Percentiles rank a stretch among this genome's conserved stretches.
Conservation (phyloP, 2,888 invertebrate species). For the Dendrolimus pini region DNA sequence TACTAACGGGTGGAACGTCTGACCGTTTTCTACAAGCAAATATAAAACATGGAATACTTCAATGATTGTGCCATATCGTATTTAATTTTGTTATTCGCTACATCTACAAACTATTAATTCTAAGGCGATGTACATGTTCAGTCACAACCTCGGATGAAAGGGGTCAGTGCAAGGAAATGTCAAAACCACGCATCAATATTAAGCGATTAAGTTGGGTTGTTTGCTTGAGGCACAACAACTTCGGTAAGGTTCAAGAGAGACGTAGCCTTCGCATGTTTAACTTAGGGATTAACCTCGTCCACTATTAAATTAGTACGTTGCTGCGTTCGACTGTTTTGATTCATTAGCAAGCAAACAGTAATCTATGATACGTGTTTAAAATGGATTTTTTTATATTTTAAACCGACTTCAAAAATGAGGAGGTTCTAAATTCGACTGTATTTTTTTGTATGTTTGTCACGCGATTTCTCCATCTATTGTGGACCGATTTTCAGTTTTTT, state of each 20-base stretch:
- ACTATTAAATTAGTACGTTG: constrained; percentile 17
- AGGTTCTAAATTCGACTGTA: no score
- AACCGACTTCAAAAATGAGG: no score
- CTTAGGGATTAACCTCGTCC: constrained; percentile 37
- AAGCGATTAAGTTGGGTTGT: constrained; percentile 54
- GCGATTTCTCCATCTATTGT: no score
- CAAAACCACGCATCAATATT: constrained; percentile 68
- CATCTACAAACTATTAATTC: no score
- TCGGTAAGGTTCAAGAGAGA: constrained; percentile 33
- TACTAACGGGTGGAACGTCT: no score
- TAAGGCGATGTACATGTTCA: constrained; percentile 13
- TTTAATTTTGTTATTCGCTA: no score
- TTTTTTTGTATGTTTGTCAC: no score
- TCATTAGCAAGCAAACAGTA: constrained; percentile 2
- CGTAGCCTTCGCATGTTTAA: constrained; percentile 38
- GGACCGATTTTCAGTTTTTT: no score
- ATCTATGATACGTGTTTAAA: not conserved
- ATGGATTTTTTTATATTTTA: no score
- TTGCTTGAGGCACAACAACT: constrained; percentile 37
- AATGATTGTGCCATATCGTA: no score
- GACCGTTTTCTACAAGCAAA: no score
- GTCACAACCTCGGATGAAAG: constrained; percentile 32
- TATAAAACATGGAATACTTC: no score
- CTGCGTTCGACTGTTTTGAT: not conserved
- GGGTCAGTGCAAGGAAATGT: constrained; percentile 59